phyloP scores from a whole-genome alignment of 2,888 invertebrate species.

The Altica lythri region DNA sequence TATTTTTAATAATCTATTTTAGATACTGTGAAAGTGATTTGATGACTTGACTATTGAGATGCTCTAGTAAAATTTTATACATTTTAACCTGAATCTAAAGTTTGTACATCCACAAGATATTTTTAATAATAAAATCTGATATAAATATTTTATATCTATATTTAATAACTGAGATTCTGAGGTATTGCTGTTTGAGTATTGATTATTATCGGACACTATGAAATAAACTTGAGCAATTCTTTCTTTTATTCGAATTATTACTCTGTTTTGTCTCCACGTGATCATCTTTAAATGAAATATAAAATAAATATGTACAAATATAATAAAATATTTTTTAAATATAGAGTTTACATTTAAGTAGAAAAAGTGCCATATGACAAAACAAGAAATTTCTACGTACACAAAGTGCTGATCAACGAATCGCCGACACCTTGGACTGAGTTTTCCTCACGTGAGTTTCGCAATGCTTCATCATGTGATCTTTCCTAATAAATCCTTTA shows the following conservation, averaged over 20 bases:
- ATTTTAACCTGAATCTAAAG: conserved; percentile 48
- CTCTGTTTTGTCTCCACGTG: conserved; percentile 42
- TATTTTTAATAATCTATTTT: too few species aligned
- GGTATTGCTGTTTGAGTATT: conserved; percentile 58
- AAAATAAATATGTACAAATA: conserved; percentile 47
- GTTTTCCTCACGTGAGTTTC: conserved; percentile 76
- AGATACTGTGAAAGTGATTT: too few species aligned
- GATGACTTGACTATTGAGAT: too few species aligned
- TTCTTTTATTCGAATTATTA: conserved; percentile 38
- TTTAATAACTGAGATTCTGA: conserved; percentile 57
- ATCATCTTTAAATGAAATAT: conserved; percentile 34
- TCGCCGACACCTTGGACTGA: conserved; percentile 41
- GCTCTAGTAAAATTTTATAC: conserved; percentile 35
- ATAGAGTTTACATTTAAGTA: conserved; percentile 47
- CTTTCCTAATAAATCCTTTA: conserved; percentile 88
- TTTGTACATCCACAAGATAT: conserved; percentile 57
- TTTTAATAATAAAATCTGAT: conserved; percentile 52
- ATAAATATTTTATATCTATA: conserved; percentile 56
- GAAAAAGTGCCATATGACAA: conserved; percentile 48
- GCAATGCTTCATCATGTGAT: conserved; percentile 87
- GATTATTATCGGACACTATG: conserved; percentile 46
- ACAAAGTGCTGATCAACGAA: conserved; percentile 40
- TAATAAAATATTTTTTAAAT: conserved; percentile 42
- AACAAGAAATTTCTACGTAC: conserved; percentile 45
- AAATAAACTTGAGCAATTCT: conserved; percentile 48